Conservation (phyloP, 2,113 vertebrate species). For the Poecile atricapillus region DNA sequence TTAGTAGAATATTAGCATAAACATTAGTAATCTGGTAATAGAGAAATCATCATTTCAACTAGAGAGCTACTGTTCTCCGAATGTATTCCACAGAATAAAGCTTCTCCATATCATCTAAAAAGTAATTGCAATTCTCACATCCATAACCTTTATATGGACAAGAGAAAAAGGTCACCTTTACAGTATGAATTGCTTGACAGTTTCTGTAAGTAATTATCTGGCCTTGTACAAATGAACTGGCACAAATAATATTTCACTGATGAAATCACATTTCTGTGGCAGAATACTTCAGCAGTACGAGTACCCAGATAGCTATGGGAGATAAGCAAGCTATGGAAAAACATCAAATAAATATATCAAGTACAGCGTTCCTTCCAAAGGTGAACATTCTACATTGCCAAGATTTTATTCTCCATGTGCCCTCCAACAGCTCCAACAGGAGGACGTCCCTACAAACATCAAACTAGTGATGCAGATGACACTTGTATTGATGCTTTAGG, state of each 20-base stretch:
- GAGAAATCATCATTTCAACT: slow-evolving; percentile 52
- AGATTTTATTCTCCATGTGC: not conserved
- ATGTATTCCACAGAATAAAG: slow-evolving; percentile 21
- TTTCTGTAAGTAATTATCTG: slow-evolving; percentile 57
- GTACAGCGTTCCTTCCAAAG: not conserved
- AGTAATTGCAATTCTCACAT: slow-evolving; percentile 58
- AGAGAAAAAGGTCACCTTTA: slow-evolving; percentile 58
- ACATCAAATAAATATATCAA: slow-evolving; percentile 9
- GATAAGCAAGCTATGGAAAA: slow-evolving; percentile 2
- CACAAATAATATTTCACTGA: slow-evolving; percentile 51
- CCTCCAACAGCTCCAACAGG: not conserved
- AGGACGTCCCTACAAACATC: not conserved
- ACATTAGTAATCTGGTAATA: slow-evolving; percentile 37
- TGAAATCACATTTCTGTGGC: not conserved
- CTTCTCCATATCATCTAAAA: slow-evolving; percentile 44
- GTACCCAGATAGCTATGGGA: not conserved
- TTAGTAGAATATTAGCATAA: slow-evolving; percentile 61
- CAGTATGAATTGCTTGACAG: slow-evolving; percentile 38
- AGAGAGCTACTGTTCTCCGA: slow-evolving; percentile 25
- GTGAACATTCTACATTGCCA: not conserved
- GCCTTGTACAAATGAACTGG: slow-evolving; percentile 45
- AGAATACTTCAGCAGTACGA: not conserved
- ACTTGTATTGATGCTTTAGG: not conserved
- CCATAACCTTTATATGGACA: slow-evolving; percentile 57
- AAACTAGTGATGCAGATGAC: not conserved